A percentile compares a stretch with the other conserved stretches of the same genome.
Conservation (phyloP, 1,140 invertebrate species). For the Atta texana region DNA sequence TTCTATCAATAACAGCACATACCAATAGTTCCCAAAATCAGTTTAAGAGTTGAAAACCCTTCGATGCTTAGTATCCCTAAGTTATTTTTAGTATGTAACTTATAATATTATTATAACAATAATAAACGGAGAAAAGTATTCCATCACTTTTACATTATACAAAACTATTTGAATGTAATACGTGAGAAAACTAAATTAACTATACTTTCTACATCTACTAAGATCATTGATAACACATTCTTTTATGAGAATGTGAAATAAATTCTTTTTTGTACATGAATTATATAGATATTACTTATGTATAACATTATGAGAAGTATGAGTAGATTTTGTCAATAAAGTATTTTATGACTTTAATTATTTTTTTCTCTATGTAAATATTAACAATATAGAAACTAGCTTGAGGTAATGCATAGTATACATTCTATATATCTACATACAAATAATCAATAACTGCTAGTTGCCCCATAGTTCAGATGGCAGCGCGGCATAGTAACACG, state of each 20-base stretch:
- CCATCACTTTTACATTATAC: neutral
- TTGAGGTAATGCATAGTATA: neutral
- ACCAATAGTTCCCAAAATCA: constrained; percentile 8
- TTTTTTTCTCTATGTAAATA: neutral
- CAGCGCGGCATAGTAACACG: constrained; percentile 61
- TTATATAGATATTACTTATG: neutral
- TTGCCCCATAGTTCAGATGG: constrained; percentile 65
- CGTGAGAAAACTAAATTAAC: neutral
- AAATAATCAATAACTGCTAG: constrained; percentile 74
- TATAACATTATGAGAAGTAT: neutral
- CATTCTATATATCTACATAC: neutral
- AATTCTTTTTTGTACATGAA: neutral
- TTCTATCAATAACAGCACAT: neutral
- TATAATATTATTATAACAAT: constrained; percentile 21
- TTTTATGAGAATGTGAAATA: neutral
- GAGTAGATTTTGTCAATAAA: neutral
- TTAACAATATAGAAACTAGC: neutral
- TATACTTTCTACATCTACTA: neutral
- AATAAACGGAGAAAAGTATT: neutral
- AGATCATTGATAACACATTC: neutral
- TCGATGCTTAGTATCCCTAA: neutral
- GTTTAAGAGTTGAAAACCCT: neutral
- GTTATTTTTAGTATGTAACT: constrained; percentile 28
- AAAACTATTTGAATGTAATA: neutral
- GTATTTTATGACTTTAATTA: constrained; percentile 19